Base-by-base conservation (phyloP, 2,888 invertebrate genomes). In the Oscheius sp. region DNA sequence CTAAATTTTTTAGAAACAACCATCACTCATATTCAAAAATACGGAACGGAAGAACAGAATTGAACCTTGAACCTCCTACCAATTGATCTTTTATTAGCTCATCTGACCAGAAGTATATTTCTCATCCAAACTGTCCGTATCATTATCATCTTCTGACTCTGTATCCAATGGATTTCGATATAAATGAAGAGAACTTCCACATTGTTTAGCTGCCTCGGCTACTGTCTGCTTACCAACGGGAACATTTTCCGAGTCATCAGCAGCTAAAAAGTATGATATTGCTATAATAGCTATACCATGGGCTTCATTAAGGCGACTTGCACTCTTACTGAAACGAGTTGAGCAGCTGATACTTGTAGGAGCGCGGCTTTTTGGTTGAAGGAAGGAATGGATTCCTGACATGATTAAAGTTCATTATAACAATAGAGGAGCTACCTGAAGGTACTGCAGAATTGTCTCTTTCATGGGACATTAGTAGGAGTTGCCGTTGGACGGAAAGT, bases 161-260 rank as follows among this genome's bases (percentile, higher is more conserved):
- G 72, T 71, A 32, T 80, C 78, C 30, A 83, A 47, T 0, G 85
- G 84, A 50, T 85, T 84, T 47, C 75, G 61, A 59, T 75, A 79
- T 30, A 79, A 32, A 51, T 77, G 74, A 26, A 75, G 54, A 3
- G 74, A 73, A 32, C 74, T 73, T 47, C 78, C 78, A 61, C 73
- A 73, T 24, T 78, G 78, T 59, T 76, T 77, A 0, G 82, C 82
- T 1, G 82, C 82, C 62, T 84, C 82, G 0, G 82, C 83, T 2
- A 84, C 84, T 1, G 85, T 85, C 51, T 85, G 85, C 64, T 85
- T 85, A n/a, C 85, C 85, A 38, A 85, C 81, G 8, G 74, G 84
- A 68, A 71, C 28, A 26, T 24, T 38, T 49, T 64, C 64, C 20
- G 36, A 24, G 5, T 64, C 62, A 49, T 62, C 62, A 17, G 33